A percentile compares a stretch with the other conserved stretches of the same genome.
These are phyloP conservation scores for Sminthurinus aureus DNA, from an alignment of 2,888 invertebrate species.

Conservation along the genomic window DNA sequence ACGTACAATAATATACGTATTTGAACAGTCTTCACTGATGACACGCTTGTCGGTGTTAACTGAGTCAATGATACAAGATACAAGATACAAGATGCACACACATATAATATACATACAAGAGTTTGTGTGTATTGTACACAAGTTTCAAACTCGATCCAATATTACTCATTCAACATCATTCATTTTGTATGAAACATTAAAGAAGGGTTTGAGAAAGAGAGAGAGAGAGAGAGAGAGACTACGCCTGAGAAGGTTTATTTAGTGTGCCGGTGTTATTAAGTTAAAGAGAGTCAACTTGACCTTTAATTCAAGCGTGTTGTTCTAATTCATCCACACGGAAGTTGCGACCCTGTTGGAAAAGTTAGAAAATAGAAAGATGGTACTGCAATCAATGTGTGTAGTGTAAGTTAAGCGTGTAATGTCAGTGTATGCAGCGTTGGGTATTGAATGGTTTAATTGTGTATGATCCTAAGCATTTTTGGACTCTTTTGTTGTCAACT, in stretches of 20 bases:
- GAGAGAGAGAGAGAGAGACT: not conserved
- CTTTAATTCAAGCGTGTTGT: conserved; percentile 33
- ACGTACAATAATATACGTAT: not conserved
- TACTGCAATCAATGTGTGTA: not conserved
- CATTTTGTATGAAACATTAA: not conserved
- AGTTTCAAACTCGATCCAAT: no score
- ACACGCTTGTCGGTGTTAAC: conserved; percentile 27
- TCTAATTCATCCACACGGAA: conserved; percentile 32
- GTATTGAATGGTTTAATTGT: no score
- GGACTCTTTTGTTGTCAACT: not conserved
- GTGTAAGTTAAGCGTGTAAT: not conserved
- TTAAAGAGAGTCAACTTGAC: conserved; percentile 22
- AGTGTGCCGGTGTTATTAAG: conserved; percentile 25
- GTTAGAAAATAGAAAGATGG: not conserved
- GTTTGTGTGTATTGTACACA: no score
- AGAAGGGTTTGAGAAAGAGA: not conserved
- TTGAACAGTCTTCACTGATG: not conserved
- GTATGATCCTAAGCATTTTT: not conserved
- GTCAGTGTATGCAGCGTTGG: no score
- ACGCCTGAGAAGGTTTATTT: conserved; percentile 26
- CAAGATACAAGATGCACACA: not conserved
- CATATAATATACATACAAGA: no score
- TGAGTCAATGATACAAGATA: not conserved
- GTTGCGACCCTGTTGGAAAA: conserved; percentile 27
- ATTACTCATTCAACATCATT: not conserved